These are phyloP conservation scores for Alaudala cheleensis DNA, from an alignment of 2,113 vertebrate genomes.

Conservation along the genomic window DNA sequence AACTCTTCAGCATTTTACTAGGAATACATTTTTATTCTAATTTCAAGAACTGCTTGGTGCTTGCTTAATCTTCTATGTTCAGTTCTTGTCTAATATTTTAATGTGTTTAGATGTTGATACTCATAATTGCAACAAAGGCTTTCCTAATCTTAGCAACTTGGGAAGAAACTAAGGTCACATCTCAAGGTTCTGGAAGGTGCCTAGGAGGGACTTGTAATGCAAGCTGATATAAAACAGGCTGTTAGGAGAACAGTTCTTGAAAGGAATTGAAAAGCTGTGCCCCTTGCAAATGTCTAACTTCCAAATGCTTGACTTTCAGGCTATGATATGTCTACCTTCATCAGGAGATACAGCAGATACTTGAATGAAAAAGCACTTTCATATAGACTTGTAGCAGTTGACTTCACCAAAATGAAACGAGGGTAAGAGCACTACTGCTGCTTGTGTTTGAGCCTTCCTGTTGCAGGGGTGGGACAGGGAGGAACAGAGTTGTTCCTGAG, in stretches of 20 bases:
- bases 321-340: constrained; percentile 95
- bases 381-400: constrained; percentile 90
- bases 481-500: neutral
- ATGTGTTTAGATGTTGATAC: neutral
- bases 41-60: neutral
- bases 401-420: constrained; percentile 96
- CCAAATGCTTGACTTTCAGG: constrained; percentile 73
- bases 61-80: neutral
- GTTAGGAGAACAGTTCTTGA: neutral
- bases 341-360: constrained; percentile 92
- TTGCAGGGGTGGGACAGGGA: neutral
- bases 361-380: constrained; percentile 97
- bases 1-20: neutral
- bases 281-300: constrained; percentile 6
- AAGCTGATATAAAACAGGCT: neutral
- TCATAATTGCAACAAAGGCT: neutral
- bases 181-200: neutral
- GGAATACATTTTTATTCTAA: neutral
- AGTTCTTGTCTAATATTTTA: neutral
- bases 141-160: neutral
- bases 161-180: neutral
- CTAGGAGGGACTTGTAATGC: neutral
- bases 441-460: neutral
- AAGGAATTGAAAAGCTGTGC: neutral
- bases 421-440: constrained; percentile 76